Conservation (phyloP, 2,888 invertebrate genomes). For the Cerceris ruficornis region DNA sequence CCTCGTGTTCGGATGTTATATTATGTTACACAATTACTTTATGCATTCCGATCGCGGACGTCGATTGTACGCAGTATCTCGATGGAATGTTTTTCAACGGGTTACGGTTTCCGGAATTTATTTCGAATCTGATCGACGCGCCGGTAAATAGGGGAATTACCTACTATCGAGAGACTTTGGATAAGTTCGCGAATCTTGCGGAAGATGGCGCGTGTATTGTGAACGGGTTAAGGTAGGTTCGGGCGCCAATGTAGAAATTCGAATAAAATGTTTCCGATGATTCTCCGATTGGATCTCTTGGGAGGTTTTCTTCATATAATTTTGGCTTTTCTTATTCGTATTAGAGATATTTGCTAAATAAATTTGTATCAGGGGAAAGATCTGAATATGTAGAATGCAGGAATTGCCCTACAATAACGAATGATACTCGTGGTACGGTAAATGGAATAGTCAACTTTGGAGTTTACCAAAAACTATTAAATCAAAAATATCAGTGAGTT, state of each 20-base stretch:
- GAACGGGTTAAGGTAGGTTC: conserved; percentile 46
- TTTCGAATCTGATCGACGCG: conserved; percentile 8
- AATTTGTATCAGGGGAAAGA: too few relatives aligned
- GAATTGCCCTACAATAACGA: too few relatives aligned
- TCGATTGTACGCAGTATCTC: too few relatives aligned
- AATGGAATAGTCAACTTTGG: too few relatives aligned
- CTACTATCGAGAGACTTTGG: conserved; percentile 7
- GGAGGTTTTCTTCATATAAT: too few relatives aligned
- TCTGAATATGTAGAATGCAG: too few relatives aligned
- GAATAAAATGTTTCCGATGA: conserved; percentile 36
- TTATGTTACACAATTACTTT: background rate
- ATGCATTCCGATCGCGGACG: too few relatives aligned
- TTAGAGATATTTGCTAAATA: too few relatives aligned
- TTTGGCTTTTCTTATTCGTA: too few relatives aligned
- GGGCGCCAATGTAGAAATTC: conserved; percentile 36
- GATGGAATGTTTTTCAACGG: background rate
- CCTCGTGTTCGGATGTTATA: background rate
- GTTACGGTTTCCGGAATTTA: background rate
- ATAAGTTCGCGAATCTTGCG: conserved; percentile 9
- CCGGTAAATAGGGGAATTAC: conserved; percentile 20
- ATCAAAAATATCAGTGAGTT: too few relatives aligned
- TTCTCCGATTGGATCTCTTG: conserved; percentile 20
- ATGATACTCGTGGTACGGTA: too few relatives aligned
- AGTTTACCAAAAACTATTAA: too few relatives aligned
- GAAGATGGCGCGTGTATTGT: conserved; percentile 30